phyloP scores from a whole-genome alignment of 1,140 invertebrate genomes.

The Dreissena polymorpha region DNA sequence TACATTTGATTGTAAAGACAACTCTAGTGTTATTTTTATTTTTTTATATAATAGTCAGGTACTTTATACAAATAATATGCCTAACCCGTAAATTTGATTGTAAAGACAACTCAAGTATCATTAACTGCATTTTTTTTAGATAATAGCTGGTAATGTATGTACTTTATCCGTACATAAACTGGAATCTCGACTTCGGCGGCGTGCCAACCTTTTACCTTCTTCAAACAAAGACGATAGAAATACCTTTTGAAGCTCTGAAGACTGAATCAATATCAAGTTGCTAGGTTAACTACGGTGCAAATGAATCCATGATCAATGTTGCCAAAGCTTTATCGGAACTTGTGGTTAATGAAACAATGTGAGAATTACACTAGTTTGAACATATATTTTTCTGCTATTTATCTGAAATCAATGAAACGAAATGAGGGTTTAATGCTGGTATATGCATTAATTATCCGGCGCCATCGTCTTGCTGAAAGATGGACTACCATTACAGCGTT shows the following conservation, averaged over 20 bases:
- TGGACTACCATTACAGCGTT: not conserved
- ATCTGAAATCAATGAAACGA: not conserved
- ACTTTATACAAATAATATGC: too few species aligned
- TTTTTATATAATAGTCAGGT: too few species aligned
- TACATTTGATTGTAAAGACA: too few species aligned
- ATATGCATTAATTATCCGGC: slow-evolving; percentile 7
- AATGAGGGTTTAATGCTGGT: slow-evolving; percentile 3
- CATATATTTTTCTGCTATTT: slow-evolving; percentile 34
- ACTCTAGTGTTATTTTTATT: too few species aligned
- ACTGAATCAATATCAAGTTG: not conserved
- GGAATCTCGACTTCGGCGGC: slow-evolving; percentile 39
- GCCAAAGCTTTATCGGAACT: not conserved
- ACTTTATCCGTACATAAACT: slow-evolving; percentile 16
- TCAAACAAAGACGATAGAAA: not conserved
- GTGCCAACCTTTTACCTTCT: slow-evolving; percentile 18
- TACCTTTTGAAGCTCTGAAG: slow-evolving; percentile 3
- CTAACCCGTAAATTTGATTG: too few species aligned
- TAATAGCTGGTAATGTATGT: not conserved
- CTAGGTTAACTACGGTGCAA: not conserved
- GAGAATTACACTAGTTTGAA: not conserved
- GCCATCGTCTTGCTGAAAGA: slow-evolving; percentile 15
- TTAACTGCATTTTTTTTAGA: too few species aligned
- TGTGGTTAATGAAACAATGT: not conserved
- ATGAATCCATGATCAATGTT: not conserved
- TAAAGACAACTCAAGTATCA: too few species aligned